These are phyloP conservation scores for Noctilio leporinus DNA, from an alignment of 2,113 vertebrate genomes.

Conservation along the genomic window DNA sequence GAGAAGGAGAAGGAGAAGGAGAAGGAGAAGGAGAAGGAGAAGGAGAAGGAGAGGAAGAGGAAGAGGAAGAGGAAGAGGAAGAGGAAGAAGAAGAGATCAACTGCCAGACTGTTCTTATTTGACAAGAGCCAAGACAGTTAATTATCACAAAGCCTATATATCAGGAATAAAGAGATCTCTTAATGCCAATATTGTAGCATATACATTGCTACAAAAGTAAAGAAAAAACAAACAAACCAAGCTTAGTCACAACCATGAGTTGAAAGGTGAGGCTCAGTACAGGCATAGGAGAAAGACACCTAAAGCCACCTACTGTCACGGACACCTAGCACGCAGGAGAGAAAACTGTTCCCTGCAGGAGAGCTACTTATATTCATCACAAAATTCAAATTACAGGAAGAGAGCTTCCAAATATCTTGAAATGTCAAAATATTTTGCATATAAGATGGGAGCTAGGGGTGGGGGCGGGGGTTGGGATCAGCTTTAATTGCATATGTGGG, in stretches of 20 bases:
- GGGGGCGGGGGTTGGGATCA: neutral
- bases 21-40: too few species aligned
- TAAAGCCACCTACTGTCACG: neutral
- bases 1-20: too few species aligned
- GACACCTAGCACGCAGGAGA: neutral
- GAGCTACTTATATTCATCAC: neutral
- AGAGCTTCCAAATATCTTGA: neutral
- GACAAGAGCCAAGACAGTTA: neutral
- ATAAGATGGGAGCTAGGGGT: neutral
- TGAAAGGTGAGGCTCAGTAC: neutral
- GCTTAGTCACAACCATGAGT: neutral
- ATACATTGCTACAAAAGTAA: neutral
- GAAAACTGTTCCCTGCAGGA: neutral
- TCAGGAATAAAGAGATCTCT: neutral
- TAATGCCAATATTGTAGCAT: neutral
- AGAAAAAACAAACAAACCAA: neutral
- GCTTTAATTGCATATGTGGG: neutral
- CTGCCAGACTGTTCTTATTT: neutral
- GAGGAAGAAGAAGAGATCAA: too few species aligned
- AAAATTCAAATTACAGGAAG: neutral
- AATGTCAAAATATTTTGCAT: neutral
- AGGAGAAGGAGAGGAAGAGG: too few species aligned
- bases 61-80: too few species aligned
- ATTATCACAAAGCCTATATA: neutral
- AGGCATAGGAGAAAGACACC: neutral